Evolutionary conservation across 2,113 vertebrate genomes (phyloP).

Genomic region (Xenopus borealis): DNA sequence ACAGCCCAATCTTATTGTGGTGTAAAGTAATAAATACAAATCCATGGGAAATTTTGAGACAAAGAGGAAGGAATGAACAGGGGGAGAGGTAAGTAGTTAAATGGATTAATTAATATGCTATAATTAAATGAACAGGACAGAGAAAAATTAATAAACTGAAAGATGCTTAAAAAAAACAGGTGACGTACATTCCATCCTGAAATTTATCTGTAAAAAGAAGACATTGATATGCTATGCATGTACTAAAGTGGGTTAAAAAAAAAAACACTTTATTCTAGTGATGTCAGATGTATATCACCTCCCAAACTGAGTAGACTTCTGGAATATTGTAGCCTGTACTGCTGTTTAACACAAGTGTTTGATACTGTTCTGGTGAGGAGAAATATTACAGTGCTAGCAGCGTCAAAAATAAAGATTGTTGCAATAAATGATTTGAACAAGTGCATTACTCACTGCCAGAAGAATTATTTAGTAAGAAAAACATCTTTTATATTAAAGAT

Average conservation of each 20-base stretch:
- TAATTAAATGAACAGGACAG: constrained; percentile 35
- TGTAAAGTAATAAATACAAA: too few species aligned
- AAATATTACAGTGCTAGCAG: constrained; percentile 24
- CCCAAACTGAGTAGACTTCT: background rate
- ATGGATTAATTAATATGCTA: too few species aligned
- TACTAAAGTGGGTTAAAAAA: too few species aligned
- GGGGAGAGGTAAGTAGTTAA: too few species aligned
- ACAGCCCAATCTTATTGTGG: too few species aligned
- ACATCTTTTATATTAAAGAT: constrained; percentile 39
- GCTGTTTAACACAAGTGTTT: constrained; percentile 14
- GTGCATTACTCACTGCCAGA: constrained; percentile 37
- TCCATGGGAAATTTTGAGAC: too few species aligned
- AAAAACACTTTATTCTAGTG: too few species aligned
- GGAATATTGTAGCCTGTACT: background rate
- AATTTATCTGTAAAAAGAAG: constrained; percentile 22
- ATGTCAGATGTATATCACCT: too few species aligned
- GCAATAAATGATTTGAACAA: constrained; percentile 36
- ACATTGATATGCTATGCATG: too few species aligned
- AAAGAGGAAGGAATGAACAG: too few species aligned
- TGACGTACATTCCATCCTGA: constrained; percentile 13
- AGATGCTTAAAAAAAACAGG: constrained; percentile 25
- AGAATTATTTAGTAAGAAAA: constrained; percentile 41
- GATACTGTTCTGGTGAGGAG: constrained; percentile 2
- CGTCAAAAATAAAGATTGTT: constrained; percentile 23
- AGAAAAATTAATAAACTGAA: constrained; percentile 36